Evolutionary conservation across 2,888 invertebrate genomes (phyloP), one percentile per base, ranked within the genome.

Genomic region (Coelinius sp.): DNA sequence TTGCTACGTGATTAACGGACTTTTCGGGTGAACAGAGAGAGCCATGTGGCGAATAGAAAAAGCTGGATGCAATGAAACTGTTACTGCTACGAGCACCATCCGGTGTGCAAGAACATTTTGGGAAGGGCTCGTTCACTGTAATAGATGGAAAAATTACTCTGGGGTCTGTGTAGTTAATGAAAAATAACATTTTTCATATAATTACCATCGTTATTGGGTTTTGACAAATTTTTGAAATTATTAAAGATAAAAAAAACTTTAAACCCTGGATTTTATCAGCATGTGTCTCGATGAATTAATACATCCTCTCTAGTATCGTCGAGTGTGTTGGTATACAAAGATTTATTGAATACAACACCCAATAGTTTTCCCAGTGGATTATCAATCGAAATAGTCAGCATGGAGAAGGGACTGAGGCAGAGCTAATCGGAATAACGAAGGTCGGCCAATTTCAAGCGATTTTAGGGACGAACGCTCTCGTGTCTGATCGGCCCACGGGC

Each of bases 21-120:
- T 68, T 68, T 68, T 24, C 20, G 27, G 14, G 75, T 70, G 76
- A 70, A 65, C 14, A 41, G 41, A n/a, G 41, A 72, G 66, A 73
- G 67, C 44, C 73, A 62, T 49, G 46, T 44, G 68, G 71, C 44
- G 10, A 59, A 64, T 27, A 31, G 70, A 31, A 46, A 69, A 68
- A 70, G 44, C 64, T 63, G 70, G 62, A 52, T 22, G 53, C 25
- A 27, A 12, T 25, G 53, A 53, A 53, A 41, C 53, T 53, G 53
- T 53, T 53, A 53, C 53, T 53, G 53, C 63, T 65, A 59, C 14
- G 52, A 62, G 56, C 20, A 59, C 31, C 64, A 8, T 46, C 64
- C 41, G 64, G 27, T 64, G 27, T 46, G 41, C n/a, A 64, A 64
- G 64, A 64, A 27, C 64, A 27, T 64, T 53, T 53, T 25, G 27